These are phyloP conservation scores for Bos javanicus DNA, from an alignment of 2,113 vertebrate genomes.

Conservation along the genomic window DNA sequence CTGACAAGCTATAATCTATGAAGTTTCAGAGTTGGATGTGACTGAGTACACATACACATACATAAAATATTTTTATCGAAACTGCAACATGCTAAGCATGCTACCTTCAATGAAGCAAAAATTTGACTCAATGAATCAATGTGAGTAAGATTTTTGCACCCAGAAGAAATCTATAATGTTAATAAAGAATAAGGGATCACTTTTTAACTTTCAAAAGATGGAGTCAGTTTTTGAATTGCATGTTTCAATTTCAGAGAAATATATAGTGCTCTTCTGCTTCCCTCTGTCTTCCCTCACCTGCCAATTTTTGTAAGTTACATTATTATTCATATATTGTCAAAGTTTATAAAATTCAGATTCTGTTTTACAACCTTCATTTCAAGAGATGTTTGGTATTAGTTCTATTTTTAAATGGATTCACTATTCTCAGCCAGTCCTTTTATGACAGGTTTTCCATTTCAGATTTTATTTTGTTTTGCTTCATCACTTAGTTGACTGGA, in stretches of 20 bases:
- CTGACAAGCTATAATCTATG: background rate
- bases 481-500: constrained; percentile 56
- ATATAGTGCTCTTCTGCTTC: background rate
- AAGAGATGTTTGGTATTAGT: constrained; percentile 32
- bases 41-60: background rate
- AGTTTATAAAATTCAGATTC: constrained; percentile 22
- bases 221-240: background rate
- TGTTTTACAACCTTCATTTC: constrained; percentile 24
- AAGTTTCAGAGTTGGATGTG: too few species aligned
- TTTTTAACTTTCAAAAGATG: background rate
- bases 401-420: constrained; percentile 40
- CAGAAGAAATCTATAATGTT: background rate
- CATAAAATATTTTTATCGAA: background rate
- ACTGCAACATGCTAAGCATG: background rate
- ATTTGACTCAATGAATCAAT: background rate
- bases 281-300: background rate
- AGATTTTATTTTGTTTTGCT: constrained; percentile 63
- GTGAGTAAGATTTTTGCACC: background rate
- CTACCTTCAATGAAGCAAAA: background rate
- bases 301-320: background rate
- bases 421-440: background rate
- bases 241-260: background rate
- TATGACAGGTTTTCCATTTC: constrained; percentile 59
- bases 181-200: background rate
- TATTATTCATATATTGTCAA: constrained; percentile 28